Percentiles rank a stretch among this genome's conserved stretches.
phyloP scores from a whole-genome alignment of 2,113 vertebrate genomes.

The Pandion haliaetus region DNA sequence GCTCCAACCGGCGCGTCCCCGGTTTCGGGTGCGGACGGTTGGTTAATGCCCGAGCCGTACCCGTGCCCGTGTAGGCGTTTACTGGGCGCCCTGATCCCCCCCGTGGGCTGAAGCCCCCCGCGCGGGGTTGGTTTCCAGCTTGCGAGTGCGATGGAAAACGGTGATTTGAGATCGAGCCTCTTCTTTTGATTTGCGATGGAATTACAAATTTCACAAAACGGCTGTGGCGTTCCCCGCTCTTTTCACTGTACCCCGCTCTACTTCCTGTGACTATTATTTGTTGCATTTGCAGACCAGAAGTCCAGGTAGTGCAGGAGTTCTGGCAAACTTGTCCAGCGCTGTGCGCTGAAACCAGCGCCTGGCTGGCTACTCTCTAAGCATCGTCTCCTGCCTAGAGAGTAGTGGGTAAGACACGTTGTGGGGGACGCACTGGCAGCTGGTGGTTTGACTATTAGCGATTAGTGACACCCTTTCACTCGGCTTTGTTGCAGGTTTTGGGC shows the following conservation, averaged over 20 bases:
- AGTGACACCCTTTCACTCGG: background rate
- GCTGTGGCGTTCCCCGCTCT: background rate
- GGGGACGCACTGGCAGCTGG: fast-evolving
- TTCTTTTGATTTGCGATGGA: background rate
- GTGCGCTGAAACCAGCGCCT: background rate
- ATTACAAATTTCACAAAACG: background rate
- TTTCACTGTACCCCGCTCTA: fast-evolving
- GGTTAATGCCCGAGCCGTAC: fast-evolving
- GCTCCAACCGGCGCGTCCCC: background rate
- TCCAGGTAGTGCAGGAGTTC: background rate
- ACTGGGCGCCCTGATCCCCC: fast-evolving
- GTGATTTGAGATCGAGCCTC: too few relatives aligned
- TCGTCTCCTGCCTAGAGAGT: background rate
- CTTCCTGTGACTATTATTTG: background rate
- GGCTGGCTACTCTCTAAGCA: background rate
- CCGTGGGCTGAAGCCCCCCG: background rate
- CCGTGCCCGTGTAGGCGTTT: fast-evolving
- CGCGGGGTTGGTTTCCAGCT: background rate
- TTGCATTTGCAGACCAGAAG: background rate
- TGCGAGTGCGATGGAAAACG: background rate
- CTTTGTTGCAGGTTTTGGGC: background rate
- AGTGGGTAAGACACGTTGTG: fast-evolving
- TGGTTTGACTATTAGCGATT: fast-evolving
- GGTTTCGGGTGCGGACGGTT: fast-evolving
- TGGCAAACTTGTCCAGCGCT: background rate